A percentile compares a stretch with the other conserved stretches of the same genome.
phyloP scores from a whole-genome alignment of 2,113 vertebrate genomes.

The Girardinichthys multiradiatus region DNA sequence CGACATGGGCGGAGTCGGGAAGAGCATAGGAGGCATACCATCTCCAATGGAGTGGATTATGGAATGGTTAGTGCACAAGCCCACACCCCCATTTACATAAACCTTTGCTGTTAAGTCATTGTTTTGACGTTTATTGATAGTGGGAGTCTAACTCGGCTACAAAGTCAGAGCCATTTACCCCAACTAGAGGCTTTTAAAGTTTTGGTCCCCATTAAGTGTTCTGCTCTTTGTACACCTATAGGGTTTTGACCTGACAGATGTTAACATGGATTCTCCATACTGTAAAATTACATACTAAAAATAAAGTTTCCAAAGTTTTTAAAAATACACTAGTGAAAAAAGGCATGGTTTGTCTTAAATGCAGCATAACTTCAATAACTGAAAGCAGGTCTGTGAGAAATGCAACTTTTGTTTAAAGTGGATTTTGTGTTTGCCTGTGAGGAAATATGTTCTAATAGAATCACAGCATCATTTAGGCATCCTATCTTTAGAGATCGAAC shows the following conservation, averaged over 20 bases:
- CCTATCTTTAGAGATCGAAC: too few species aligned
- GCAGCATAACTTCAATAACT: background rate
- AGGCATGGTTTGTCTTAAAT: background rate
- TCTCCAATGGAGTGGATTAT: constrained; percentile 91
- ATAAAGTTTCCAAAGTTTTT: background rate
- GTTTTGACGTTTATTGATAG: background rate
- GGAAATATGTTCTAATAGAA: background rate
- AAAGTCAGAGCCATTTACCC: background rate
- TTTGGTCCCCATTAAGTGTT: background rate
- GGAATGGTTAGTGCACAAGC: constrained; percentile 85
- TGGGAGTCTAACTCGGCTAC: background rate
- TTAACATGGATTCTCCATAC: background rate
- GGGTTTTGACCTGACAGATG: background rate
- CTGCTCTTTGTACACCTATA: background rate
- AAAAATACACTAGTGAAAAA: background rate
- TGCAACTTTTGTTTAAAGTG: too few species aligned
- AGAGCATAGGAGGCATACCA: constrained; percentile 91
- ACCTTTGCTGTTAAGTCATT: background rate
- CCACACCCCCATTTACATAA: constrained; percentile 3
- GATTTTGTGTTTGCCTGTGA: too few species aligned
- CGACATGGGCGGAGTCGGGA: constrained; percentile 81
- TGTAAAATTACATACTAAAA: background rate
- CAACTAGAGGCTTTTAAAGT: background rate
- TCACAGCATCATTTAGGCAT: background rate
- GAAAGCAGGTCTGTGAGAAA: background rate